These are phyloP conservation scores for Hyposoter dolosus DNA, from an alignment of 2,888 invertebrate species.

Conservation along the genomic window DNA sequence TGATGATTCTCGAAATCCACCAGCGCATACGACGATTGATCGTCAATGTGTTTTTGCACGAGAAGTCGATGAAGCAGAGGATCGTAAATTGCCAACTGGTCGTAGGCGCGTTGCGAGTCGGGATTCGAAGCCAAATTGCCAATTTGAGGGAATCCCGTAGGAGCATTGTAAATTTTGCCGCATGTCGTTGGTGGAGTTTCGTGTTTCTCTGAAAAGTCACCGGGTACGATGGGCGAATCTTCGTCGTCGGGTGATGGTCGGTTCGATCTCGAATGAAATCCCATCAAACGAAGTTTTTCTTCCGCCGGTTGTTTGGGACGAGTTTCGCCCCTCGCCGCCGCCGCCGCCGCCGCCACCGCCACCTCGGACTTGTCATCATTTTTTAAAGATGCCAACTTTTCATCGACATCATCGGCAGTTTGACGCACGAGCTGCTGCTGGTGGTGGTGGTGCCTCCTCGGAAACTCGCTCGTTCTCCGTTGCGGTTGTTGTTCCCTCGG, in stretches of 20 bases:
- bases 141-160: not conserved
- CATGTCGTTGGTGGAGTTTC: not conserved
- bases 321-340: too few relatives aligned
- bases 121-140: not conserved
- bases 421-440: too few relatives aligned
- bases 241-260: not conserved
- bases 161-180: not conserved
- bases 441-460: not conserved
- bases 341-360: not conserved
- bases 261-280: conserved; percentile 22
- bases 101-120: not conserved
- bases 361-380: not conserved
- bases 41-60: not conserved
- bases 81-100: conserved; percentile 22
- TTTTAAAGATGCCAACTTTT: not conserved
- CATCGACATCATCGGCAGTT: not conserved
- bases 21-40: not conserved
- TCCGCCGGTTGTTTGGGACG: not conserved
- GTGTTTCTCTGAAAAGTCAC: not conserved
- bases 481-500: not conserved
- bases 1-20: not conserved
- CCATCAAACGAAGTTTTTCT: not conserved
- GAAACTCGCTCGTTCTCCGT: not conserved
- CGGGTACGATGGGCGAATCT: too few relatives aligned
- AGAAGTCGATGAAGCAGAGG: conserved; percentile 47